Evolutionary conservation across 2,888 invertebrate species (phyloP).

Genomic region (Silvanus unidentatus): DNA sequence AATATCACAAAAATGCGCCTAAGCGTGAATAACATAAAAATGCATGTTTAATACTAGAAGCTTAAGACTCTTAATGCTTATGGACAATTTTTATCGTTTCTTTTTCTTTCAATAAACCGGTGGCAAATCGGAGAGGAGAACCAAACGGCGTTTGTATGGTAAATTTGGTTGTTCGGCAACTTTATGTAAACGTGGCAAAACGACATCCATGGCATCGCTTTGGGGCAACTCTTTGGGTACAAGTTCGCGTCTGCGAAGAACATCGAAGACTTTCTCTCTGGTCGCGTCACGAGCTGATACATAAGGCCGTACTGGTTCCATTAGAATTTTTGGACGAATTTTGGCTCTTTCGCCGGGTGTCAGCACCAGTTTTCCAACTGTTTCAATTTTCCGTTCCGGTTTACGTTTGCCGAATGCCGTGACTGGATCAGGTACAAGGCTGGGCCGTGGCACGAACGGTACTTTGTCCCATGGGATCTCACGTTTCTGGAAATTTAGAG

Average conservation of each 20-base stretch:
- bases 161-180: slow-evolving; percentile 46
- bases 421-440: slow-evolving; percentile 76
- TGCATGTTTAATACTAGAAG: too few species aligned
- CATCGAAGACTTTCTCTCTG: slow-evolving; percentile 56
- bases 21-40: too few species aligned
- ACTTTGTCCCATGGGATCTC: slow-evolving; percentile 84
- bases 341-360: slow-evolving; percentile 56
- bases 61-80: too few species aligned
- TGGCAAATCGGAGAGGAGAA: slow-evolving; percentile 44
- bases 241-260: slow-evolving; percentile 55
- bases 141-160: slow-evolving; percentile 48
- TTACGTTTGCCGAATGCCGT: slow-evolving; percentile 73
- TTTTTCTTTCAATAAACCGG: slow-evolving; percentile 20
- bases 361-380: slow-evolving; percentile 45
- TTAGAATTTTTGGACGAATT: slow-evolving; percentile 56
- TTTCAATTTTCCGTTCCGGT: slow-evolving; percentile 29
- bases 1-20: too few species aligned
- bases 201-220: slow-evolving; percentile 57
- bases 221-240: slow-evolving; percentile 30
- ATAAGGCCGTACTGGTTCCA: slow-evolving; percentile 61
- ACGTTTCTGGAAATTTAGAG: slow-evolving; percentile 42
- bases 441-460: slow-evolving; percentile 80
- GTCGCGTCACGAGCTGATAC: slow-evolving; percentile 62
- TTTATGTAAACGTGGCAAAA: slow-evolving; percentile 57
- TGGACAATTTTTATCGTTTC: too few species aligned